Percentiles rank a stretch among this genome's conserved stretches.
phyloP scores from a whole-genome alignment of 2,113 vertebrate species.

The Macquaria ambigua region DNA sequence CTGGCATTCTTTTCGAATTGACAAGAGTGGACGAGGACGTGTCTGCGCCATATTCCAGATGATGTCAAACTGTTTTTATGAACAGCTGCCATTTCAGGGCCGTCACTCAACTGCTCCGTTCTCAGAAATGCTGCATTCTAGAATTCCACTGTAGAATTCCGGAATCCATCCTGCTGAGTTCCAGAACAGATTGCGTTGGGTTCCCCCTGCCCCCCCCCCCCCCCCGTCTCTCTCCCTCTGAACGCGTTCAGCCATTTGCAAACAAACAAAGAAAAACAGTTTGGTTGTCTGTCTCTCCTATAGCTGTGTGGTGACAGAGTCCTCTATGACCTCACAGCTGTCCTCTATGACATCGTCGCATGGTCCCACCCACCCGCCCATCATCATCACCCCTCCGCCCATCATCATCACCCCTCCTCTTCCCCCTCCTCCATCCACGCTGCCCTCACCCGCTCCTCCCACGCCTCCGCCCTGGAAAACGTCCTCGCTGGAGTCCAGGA shows the following conservation, averaged over 20 bases:
- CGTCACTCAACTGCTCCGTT: neutral
- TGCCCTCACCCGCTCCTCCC: slow-evolving; percentile 41
- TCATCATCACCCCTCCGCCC: slow-evolving; percentile 62
- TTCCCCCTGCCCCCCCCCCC: neutral
- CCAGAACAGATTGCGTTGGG: neutral
- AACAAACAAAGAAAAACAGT: slow-evolving; percentile 65
- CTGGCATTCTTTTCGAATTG: neutral
- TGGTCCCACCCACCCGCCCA: slow-evolving; percentile 89
- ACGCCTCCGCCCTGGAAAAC: slow-evolving; percentile 89
- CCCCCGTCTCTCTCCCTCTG: slow-evolving; percentile 45
- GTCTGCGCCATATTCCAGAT: neutral
- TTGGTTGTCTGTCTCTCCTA: slow-evolving; percentile 77
- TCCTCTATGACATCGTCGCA: slow-evolving; percentile 91
- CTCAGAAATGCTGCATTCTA: neutral
- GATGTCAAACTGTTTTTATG: slow-evolving; percentile 46
- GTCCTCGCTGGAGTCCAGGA: slow-evolving; percentile 94
- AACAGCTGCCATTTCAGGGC: slow-evolving; percentile 40
- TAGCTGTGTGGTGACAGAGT: slow-evolving; percentile 95
- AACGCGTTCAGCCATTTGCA: slow-evolving; percentile 44
- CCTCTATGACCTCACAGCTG: slow-evolving; percentile 93
- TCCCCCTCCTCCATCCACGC: slow-evolving; percentile 28
- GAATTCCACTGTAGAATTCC: slow-evolving; percentile 6
- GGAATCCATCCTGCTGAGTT: neutral
- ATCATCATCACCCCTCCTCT: slow-evolving; percentile 60
- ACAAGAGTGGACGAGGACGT: neutral